phyloP scores from a whole-genome alignment of 2,113 vertebrate species.

The Ceratotherium simum region DNA sequence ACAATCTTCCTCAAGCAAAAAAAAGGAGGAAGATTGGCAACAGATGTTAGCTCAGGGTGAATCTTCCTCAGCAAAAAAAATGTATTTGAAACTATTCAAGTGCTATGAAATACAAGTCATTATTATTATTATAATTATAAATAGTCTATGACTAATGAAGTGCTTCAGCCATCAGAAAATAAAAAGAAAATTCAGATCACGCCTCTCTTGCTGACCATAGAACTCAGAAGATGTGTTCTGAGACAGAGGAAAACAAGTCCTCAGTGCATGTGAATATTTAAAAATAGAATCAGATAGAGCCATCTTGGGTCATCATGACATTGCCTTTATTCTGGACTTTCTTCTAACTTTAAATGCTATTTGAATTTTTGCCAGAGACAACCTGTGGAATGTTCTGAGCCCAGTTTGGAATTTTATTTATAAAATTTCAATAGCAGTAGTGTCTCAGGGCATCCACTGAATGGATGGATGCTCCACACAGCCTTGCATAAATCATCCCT shows the following conservation, averaged over 20 bases:
- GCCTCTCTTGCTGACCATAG: not conserved
- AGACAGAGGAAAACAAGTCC: not conserved
- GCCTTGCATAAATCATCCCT: not conserved
- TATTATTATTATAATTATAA: not conserved
- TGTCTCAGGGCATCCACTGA: not conserved
- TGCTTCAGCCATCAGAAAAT: not conserved
- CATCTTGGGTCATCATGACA: conserved; percentile 50
- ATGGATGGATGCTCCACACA: not conserved
- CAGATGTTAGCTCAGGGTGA: no score
- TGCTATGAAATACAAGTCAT: not conserved
- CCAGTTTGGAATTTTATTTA: conserved; percentile 73
- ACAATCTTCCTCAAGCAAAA: no score
- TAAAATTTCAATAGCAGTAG: conserved; percentile 43
- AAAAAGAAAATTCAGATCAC: not conserved
- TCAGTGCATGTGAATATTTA: not conserved
- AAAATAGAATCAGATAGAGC: conserved; percentile 55
- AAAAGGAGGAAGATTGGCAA: no score
- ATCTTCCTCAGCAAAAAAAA: not conserved
- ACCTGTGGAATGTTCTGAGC: conserved; percentile 58
- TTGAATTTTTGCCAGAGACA: conserved; percentile 68
- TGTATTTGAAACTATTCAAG: not conserved
- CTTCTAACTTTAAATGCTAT: conserved; percentile 72
- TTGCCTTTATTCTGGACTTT: conserved; percentile 64
- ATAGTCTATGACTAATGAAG: conserved; percentile 24
- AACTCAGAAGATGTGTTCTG: not conserved